Conservation (phyloP, 2,888 invertebrate genomes). For the Autographa pulchrina region DNA sequence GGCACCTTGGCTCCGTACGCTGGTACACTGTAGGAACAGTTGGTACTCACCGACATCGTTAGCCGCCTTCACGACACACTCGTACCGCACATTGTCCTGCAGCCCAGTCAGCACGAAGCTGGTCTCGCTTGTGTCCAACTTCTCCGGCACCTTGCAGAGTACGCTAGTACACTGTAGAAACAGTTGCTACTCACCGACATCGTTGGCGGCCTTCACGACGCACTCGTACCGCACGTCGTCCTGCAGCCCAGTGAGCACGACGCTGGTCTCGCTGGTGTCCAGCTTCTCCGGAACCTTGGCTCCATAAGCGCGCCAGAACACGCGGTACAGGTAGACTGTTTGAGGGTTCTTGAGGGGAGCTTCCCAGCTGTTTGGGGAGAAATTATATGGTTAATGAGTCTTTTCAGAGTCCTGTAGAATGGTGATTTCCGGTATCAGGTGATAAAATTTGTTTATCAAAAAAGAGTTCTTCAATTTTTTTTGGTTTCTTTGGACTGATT, state of each 20-base stretch:
- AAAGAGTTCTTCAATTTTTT: too few relatives aligned
- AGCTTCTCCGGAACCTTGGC: slow-evolving; percentile 90
- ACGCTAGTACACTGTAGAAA: too few relatives aligned
- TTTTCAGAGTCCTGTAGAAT: neutral
- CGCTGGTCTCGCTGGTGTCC: slow-evolving; percentile 93
- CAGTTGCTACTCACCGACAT: slow-evolving; percentile 90
- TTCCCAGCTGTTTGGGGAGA: slow-evolving; percentile 90
- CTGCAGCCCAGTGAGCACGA: slow-evolving; percentile 92
- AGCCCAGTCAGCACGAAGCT: too few relatives aligned
- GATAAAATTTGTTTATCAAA: too few relatives aligned
- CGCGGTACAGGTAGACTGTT: slow-evolving; percentile 94
- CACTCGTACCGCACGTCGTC: slow-evolving; percentile 94
- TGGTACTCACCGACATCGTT: too few relatives aligned
- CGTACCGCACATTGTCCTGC: too few relatives aligned
- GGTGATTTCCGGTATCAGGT: too few relatives aligned
- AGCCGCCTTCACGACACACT: too few relatives aligned
- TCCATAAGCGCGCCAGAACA: slow-evolving; percentile 94
- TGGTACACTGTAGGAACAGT: too few relatives aligned
- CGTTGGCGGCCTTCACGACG: slow-evolving; percentile 95
- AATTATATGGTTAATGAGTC: neutral
- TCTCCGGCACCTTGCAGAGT: too few relatives aligned
- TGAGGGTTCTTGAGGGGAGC: slow-evolving; percentile 95
- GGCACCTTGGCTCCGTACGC: slow-evolving; percentile 90
- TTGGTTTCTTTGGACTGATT: too few relatives aligned
- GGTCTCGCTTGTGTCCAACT: too few relatives aligned